Evolutionary conservation across 2,797 vertebrate species (phyloP), one percentile per base, ranked within the genome.

Genomic region (Anableps anableps): DNA sequence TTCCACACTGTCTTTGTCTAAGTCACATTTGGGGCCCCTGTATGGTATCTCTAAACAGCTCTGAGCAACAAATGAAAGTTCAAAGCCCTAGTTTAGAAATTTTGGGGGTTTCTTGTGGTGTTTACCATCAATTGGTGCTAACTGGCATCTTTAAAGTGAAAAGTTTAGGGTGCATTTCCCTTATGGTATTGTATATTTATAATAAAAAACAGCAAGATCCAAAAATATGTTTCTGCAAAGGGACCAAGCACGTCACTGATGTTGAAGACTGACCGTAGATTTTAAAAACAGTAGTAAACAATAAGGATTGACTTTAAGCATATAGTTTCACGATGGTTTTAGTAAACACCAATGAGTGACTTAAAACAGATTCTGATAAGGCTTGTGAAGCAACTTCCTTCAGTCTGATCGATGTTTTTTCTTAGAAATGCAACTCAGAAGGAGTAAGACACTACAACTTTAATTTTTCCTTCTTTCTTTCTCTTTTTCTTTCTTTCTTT

Each of bases 21-120:
- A 75, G 80, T 82, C 90, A 83, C 82, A 73, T 86, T 86, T 82
- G 83, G 77, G 64, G 79, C 80, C 51, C 76, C 34, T 29, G 81
- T 29, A 74, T 41, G 41, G 43, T 31, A 45, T 38, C 60, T 19
- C 71, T 51, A 75, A 43, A 74, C 41, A 31, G 19, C 55, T 26
- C 34, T 11, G 26, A 53, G 13, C 10, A 26, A 13, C 17, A 71
- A 71, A 71, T 71, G n/a, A 5, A 71, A 29, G 9, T 26, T 21
- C 38, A 43, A 13, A n/a, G 31, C n/a, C 23, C 9, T 19, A 47
- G 48, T 31, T 83, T 74, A 34, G 3, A 74, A 9, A 80, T 78
- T 55, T 21, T 55, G 29, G 73, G 74, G 45, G 31, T 38, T 74
- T 10, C 21, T 45, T 45, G 14, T 71, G 0, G 14, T 45, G 23